Evolutionary conservation across 2,797 vertebrate genomes (phyloP), one percentile per base, ranked within the genome.

Genomic region (Acrocephalus scirpaceus): DNA sequence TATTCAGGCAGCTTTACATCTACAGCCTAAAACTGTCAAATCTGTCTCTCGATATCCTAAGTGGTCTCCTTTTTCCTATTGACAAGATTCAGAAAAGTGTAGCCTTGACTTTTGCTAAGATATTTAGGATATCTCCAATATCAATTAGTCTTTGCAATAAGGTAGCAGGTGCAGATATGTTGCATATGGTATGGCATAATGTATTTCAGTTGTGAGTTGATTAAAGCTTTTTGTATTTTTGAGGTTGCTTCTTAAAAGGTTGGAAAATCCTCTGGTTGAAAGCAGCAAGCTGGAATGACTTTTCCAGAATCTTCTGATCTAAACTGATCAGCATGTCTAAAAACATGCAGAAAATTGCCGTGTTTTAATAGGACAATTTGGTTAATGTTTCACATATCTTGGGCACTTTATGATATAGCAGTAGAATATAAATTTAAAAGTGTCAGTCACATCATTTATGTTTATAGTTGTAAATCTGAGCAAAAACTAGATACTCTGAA

Each of bases 261-360:
- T 97, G 92, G 92, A 86, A 97, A 95, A 97, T 95, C 88, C 66
- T 96, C 80, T 95, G 73, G 79, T 89, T 96, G 91, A 83, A 94
- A 90, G 71, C 81, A 96, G 74, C 88, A 97, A 90, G 77, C 70
- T 96, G 78, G 86, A 87, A n/a, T 93, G 64, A 60, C 91, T 97
- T 97, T 97, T 96, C 87, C n/a, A 86, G 27, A 94, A 74, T 96
- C 45, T 97, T 97, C 86, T 95, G 84, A 86, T 94, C 83, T 94
- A 90, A 97, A 95, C 64, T 92, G 96, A 94, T 93, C 82, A 75
- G 56, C 56, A 57, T 66, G 85, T 95, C 86, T 96, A 93, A 96
- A 97, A 97, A 91, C 29, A 9, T 94, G 90, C 81, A 96, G 96
- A 96, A 97, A 97, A 96, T 95, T 96, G 79, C 47, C 50, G 19